These are phyloP conservation scores for Megalops atlanticus DNA, from an alignment of 2,113 vertebrate species.

Conservation along the genomic window DNA sequence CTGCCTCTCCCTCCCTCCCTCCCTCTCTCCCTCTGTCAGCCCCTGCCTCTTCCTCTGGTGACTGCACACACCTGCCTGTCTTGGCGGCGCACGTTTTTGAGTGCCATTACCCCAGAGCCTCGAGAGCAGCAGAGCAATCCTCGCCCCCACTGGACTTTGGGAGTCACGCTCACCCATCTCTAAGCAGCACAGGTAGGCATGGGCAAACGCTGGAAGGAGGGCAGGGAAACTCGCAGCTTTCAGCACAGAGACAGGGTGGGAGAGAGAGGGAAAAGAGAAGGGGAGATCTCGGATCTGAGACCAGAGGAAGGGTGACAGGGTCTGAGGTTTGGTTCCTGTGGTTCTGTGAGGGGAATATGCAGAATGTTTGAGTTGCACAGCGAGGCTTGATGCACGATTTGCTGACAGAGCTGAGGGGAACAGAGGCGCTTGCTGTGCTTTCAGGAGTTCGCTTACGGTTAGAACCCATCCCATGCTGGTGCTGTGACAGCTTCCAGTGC, in stretches of 20 bases:
- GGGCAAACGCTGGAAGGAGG: neutral
- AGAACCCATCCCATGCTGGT: neutral
- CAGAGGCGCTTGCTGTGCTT: too few relatives aligned
- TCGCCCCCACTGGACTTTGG: slow-evolving; percentile 85
- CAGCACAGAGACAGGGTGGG: neutral
- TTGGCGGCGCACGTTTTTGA: slow-evolving; percentile 82
- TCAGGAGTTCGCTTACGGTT: too few relatives aligned
- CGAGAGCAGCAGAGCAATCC: slow-evolving; percentile 71
- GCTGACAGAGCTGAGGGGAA: too few relatives aligned
- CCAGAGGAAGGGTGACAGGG: too few relatives aligned
- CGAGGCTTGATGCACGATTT: neutral
- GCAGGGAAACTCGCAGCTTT: neutral
- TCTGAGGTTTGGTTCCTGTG: too few relatives aligned
- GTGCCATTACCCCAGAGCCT: slow-evolving; percentile 92
- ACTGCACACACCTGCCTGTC: slow-evolving; percentile 97
- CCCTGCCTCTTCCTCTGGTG: slow-evolving; percentile 82
- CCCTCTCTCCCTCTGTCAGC: slow-evolving; percentile 59
- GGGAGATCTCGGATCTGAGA: too few relatives aligned
- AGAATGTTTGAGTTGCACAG: too few relatives aligned
- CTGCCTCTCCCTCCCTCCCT: slow-evolving; percentile 49
- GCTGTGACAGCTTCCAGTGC: neutral
- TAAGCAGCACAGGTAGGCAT: slow-evolving; percentile 70
- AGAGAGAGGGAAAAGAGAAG: neutral
- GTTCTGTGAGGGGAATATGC: neutral
- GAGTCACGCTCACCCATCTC: slow-evolving; percentile 59